Evolutionary conservation across 2,888 invertebrate genomes (phyloP).

Genomic region (Tetropium fuscum): DNA sequence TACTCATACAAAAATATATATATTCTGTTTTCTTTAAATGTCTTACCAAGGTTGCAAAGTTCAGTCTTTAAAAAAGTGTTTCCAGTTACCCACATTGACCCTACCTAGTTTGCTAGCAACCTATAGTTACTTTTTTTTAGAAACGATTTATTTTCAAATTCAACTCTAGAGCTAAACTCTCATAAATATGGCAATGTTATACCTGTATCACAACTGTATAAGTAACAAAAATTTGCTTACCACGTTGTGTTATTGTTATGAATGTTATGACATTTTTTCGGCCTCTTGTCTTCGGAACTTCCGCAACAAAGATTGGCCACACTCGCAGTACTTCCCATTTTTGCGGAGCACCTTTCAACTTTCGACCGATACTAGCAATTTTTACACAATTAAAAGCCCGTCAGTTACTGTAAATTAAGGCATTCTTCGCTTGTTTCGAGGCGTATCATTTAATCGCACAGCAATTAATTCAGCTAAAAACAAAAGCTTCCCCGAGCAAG

Average conservation of each 20-base stretch:
- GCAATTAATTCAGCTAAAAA: constrained; percentile 6
- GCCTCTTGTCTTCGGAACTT: constrained; percentile 24
- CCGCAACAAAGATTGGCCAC: constrained; percentile 47
- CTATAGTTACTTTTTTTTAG: no score
- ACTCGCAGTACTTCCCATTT: constrained; percentile 51
- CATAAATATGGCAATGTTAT: no score
- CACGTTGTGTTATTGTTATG: constrained; percentile 1
- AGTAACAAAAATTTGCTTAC: constrained; percentile 17
- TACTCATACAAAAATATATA: no score
- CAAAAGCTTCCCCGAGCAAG: neutral
- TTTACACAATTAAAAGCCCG: constrained; percentile 21
- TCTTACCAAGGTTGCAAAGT: neutral
- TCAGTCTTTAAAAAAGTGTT: neutral
- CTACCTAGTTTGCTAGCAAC: no score
- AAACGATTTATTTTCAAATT: no score
- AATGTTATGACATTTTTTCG: constrained; percentile 5
- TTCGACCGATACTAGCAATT: constrained; percentile 2
- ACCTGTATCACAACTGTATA: no score
- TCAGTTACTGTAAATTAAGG: no score
- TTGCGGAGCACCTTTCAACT: no score
- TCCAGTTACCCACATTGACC: no score
- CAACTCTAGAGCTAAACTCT: no score
- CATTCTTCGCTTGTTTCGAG: constrained; percentile 23
- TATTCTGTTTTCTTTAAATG: no score
- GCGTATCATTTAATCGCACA: constrained; percentile 17